Percentiles rank a stretch among this genome's conserved stretches.
phyloP scores from a whole-genome alignment of 2,888 invertebrate species.

The Bursaphelenchus okinawaensis region DNA sequence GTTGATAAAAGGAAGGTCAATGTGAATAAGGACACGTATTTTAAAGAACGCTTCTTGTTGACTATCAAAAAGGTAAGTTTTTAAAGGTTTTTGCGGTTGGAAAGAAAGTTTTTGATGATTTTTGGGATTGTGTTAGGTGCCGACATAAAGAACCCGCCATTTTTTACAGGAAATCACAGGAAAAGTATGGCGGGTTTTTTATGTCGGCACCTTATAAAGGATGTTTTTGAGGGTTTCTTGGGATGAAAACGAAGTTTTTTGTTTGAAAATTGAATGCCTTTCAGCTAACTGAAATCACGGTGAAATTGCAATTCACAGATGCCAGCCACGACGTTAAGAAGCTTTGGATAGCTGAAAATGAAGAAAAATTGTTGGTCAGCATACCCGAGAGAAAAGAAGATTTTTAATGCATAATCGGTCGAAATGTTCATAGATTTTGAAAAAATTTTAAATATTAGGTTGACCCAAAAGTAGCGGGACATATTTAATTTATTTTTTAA shows the following conservation, averaged over 20 bases:
- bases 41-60: constrained; percentile 29
- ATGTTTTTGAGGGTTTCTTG: not conserved
- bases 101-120: not conserved
- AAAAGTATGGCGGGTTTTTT: not conserved
- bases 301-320: not conserved
- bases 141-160: not conserved
- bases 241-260: not conserved
- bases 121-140: not conserved
- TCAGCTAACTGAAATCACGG: not conserved
- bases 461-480: no score
- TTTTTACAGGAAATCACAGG: not conserved
- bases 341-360: not conserved
- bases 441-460: no score
- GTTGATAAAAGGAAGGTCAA: not conserved
- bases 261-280: not conserved
- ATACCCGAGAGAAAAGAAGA: not conserved
- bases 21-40: constrained; percentile 20
- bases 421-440: no score
- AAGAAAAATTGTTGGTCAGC: not conserved
- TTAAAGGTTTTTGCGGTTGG: not conserved
- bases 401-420: no score
- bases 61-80: constrained; percentile 23
- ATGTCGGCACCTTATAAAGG: no score
- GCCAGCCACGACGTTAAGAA: not conserved
- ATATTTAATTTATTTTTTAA: no score